These are phyloP conservation scores for Brachyistius frenatus DNA, from an alignment of 2,113 vertebrate genomes.

Conservation along the genomic window DNA sequence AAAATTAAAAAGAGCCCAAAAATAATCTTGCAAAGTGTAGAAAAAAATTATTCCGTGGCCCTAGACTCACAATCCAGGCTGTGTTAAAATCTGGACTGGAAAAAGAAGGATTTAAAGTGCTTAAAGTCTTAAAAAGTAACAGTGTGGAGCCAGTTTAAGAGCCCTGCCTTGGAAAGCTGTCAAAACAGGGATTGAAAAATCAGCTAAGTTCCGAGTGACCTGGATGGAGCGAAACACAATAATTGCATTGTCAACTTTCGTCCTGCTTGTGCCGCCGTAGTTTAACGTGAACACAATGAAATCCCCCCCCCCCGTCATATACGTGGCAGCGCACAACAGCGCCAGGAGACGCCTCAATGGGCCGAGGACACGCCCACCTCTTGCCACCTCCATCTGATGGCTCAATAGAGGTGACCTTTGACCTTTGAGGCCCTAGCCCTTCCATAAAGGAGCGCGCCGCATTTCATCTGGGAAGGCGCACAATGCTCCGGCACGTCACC, in stretches of 20 bases:
- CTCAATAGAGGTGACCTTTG: conserved; percentile 81
- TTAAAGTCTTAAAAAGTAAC: conserved; percentile 74
- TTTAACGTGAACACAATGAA: conserved; percentile 78
- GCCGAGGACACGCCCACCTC: conserved; percentile 69
- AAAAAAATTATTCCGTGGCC: conserved; percentile 51
- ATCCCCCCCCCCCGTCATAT: conserved; percentile 46
- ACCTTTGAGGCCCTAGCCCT: conserved; percentile 61
- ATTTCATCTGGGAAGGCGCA: conserved; percentile 45
- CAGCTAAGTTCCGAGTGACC: conserved; percentile 43
- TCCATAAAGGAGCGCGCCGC: conserved; percentile 28
- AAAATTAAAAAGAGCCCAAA: conserved; percentile 52
- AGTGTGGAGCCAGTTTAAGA: conserved; percentile 58
- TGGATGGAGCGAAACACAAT: conserved; percentile 49
- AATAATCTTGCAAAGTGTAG: conserved; percentile 64
- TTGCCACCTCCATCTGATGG: conserved; percentile 76
- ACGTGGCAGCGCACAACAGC: conserved; percentile 65
- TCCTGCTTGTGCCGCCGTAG: conserved; percentile 53
- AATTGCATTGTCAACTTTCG: conserved; percentile 65
- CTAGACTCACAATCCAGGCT: conserved; percentile 58
- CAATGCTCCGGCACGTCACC: conserved; percentile 7
- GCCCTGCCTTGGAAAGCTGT: conserved; percentile 57
- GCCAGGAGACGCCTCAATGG: conserved; percentile 43
- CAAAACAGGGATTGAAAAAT: conserved; percentile 67
- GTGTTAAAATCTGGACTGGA: conserved; percentile 61
- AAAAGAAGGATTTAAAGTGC: conserved; percentile 70